phyloP scores from a whole-genome alignment of 2,113 vertebrate genomes.

The Lonchura striata region DNA sequence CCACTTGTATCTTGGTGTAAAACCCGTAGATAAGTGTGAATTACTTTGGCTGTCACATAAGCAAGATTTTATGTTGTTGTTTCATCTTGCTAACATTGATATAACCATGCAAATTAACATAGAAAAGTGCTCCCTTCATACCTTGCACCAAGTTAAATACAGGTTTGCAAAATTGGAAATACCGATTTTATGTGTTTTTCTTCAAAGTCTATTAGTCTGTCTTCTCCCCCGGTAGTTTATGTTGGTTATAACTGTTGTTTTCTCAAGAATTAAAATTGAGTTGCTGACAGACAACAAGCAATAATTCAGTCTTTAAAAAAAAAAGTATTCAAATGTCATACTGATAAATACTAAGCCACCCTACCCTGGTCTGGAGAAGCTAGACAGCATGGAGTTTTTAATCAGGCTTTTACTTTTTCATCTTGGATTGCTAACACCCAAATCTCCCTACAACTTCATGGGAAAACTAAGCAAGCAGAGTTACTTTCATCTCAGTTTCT shows the following conservation, averaged over 20 bases:
- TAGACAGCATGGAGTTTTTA: not conserved
- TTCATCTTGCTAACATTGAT: not conserved
- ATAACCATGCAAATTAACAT: not conserved
- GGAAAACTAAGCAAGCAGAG: not conserved
- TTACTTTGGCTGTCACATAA: not conserved
- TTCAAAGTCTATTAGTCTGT: not conserved
- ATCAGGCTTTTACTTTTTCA: not conserved
- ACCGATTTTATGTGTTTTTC: not conserved
- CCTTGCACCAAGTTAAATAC: not conserved
- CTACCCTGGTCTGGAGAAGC: not conserved
- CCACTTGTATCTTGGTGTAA: not conserved
- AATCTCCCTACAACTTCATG: not conserved
- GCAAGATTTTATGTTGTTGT: not conserved
- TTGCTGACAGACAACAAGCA: not conserved
- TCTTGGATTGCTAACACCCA: not conserved
- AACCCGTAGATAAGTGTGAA: not conserved
- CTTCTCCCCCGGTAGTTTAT: not conserved
- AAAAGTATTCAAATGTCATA: not conserved
- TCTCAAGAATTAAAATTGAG: not conserved
- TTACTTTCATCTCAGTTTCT: not conserved
- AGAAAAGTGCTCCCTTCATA: not conserved
- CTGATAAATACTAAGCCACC: not conserved
- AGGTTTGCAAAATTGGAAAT: not conserved
- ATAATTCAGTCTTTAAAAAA: not conserved
- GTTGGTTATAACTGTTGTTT: not conserved